Evolutionary conservation across 2,113 vertebrate species (phyloP), one percentile per base, ranked within the genome.

Genomic region (Thomomys bottae): DNA sequence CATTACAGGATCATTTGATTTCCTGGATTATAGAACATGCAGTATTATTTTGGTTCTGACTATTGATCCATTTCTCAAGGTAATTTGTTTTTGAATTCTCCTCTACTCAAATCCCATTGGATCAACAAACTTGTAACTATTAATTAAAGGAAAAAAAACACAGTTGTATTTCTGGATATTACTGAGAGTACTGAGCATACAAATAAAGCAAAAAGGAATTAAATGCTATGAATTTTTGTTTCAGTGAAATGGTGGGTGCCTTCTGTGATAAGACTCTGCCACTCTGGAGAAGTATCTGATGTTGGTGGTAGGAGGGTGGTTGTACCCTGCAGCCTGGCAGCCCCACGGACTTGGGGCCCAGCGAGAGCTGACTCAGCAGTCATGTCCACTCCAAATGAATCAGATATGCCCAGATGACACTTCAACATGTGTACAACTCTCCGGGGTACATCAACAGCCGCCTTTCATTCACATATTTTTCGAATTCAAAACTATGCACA

Each of bases 11-110:
- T 40, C 92, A 42, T 92, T 67, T 91, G 91, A 88, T 95, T 96
- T 95, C 94, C 95, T 96, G 79, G 40, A 71, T 86, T 96, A 95
- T 78, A 85, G 89, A 90, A 95, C 93, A 96, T 95, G 96, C 95
- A 96, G 67, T 90, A 95, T 93, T 94, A 94, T 92, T 95, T 92
- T 88, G 93, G 91, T 81, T 96, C 86, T 95, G 91, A 67, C 92
- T 96, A 96, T 83, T 61, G 95, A 96, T 81, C 96, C 92, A 81
- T 95, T 97, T 97, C 93, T 90, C 94, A 94, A 97, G 94, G 85
- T 85, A 89, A 57, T 80, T 92, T 92, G 90, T 89, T 45, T 73
- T n/a, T n/a, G n/a, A n/a, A n/a, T n/a, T 78, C 36, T 79, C 96
- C 94, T 63, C 77, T 61, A 96, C 73, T 49, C 86, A 95, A 87